phyloP scores from a whole-genome alignment of 2,888 invertebrate genomes.

The Molanna angustata region DNA sequence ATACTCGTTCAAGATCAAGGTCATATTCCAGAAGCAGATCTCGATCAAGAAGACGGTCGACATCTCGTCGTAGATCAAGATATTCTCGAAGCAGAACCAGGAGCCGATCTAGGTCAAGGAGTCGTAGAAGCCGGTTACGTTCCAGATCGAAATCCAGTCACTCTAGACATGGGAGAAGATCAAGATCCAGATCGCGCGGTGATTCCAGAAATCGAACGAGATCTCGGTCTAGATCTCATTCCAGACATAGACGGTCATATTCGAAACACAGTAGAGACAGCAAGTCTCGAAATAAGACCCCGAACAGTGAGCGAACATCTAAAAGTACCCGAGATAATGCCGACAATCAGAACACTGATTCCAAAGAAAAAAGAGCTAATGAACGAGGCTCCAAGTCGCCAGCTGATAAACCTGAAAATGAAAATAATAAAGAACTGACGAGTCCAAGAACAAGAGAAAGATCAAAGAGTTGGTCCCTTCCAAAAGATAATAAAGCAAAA shows the following conservation, averaged over 20 bases:
- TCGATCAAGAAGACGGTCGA: slow-evolving; percentile 43
- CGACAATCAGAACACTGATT: slow-evolving; percentile 18
- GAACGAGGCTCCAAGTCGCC: slow-evolving; percentile 8
- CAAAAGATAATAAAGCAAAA: slow-evolving; percentile 47
- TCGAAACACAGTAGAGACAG: slow-evolving; percentile 23
- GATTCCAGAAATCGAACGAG: slow-evolving; percentile 32
- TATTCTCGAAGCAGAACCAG: slow-evolving; percentile 38
- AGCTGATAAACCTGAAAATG: slow-evolving; percentile 31
- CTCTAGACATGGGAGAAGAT: slow-evolving; percentile 36
- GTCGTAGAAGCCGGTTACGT: slow-evolving; percentile 39
- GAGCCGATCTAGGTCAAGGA: slow-evolving; percentile 35
- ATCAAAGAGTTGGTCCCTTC: slow-evolving; percentile 63
- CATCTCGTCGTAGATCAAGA: slow-evolving; percentile 37
- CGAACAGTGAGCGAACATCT: slow-evolving; percentile 21
- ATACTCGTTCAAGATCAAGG: slow-evolving; percentile 36
- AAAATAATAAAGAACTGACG: slow-evolving; percentile 34
- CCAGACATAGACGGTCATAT: slow-evolving; percentile 24
- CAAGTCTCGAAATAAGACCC: slow-evolving; percentile 19
- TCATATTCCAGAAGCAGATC: slow-evolving; percentile 38
- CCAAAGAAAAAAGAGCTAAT: slow-evolving; percentile 27
- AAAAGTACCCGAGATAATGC: slow-evolving; percentile 21
- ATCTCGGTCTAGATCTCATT: slow-evolving; percentile 33
- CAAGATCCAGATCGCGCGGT: slow-evolving; percentile 35
- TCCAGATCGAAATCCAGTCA: slow-evolving; percentile 34
- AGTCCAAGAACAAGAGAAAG: slow-evolving; percentile 38